Percentiles rank a stretch among this genome's conserved stretches.
Evolutionary conservation across 1,140 invertebrate genomes (phyloP).

Genomic region (Camponotus pennsylvanicus): DNA sequence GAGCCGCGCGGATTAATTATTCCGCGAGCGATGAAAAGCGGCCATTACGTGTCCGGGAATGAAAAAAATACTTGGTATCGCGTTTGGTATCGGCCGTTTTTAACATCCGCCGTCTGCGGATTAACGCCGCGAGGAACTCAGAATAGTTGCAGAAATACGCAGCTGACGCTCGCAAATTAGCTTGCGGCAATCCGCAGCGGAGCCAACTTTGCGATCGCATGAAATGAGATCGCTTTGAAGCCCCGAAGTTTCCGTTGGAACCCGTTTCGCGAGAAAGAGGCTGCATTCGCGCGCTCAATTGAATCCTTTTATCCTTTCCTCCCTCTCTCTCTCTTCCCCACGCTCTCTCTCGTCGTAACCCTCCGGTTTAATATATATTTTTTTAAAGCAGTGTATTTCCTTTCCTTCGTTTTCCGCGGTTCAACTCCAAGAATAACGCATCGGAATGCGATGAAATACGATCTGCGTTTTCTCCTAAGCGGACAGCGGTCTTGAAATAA

Average conservation of each 20-base stretch:
- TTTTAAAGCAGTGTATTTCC: neutral
- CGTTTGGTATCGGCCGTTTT: slow-evolving; percentile 58
- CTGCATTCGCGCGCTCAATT: slow-evolving; percentile 52
- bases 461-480: neutral
- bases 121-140: slow-evolving; percentile 67
- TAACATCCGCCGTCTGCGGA: slow-evolving; percentile 44
- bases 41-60: neutral
- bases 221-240: slow-evolving; percentile 64
- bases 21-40: slow-evolving; percentile 29
- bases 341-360: neutral
- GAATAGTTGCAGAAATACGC: slow-evolving; percentile 73
- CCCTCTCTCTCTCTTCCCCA: neutral
- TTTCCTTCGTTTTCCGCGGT: neutral
- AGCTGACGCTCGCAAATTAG: slow-evolving; percentile 74
- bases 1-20: slow-evolving; percentile 56
- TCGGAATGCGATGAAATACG: slow-evolving; percentile 14
- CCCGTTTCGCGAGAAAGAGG: slow-evolving; percentile 62
- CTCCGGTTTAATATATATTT: slow-evolving; percentile 14
- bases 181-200: slow-evolving; percentile 67
- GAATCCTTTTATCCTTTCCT: slow-evolving; percentile 57
- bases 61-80: slow-evolving; percentile 34
- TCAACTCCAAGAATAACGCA: slow-evolving; percentile 23
- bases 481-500: neutral
- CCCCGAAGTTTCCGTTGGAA: slow-evolving; percentile 33
- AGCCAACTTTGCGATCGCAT: slow-evolving; percentile 65